Evolutionary conservation across 2,888 invertebrate genomes (phyloP).

Genomic region (Eutolmus rufibarbis): DNA sequence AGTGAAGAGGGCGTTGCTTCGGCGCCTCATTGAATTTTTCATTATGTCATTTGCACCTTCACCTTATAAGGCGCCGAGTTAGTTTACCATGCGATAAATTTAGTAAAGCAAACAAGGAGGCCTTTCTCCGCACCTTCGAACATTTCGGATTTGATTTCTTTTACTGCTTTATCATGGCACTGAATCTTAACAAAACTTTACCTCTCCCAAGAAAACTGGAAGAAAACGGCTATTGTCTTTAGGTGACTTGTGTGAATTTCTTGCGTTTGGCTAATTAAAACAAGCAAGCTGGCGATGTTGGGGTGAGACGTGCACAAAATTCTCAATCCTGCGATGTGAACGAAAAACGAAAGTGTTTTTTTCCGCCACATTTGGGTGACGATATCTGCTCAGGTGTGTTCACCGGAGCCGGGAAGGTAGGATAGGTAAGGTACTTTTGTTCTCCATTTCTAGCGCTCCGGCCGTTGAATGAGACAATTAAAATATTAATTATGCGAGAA

Average conservation of each 20-base stretch:
- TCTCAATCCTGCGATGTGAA: not conserved
- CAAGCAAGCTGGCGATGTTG: not conserved
- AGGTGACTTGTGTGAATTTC: constrained; percentile 1
- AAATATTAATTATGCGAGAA: constrained; percentile 25
- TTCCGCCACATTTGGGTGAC: constrained; percentile 1
- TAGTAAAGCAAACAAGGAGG: not conserved
- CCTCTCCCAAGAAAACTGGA: not conserved
- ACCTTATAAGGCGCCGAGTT: not conserved
- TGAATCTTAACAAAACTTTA: constrained; percentile 7
- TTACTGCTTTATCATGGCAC: not conserved
- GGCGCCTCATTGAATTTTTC: not conserved
- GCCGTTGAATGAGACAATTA: not conserved
- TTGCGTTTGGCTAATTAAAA: constrained; percentile 9
- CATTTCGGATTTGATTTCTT: constrained; percentile 13
- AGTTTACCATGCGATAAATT: not conserved
- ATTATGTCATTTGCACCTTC: constrained; percentile 26
- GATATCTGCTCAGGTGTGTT: not conserved
- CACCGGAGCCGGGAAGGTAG: not conserved
- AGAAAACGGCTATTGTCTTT: constrained; percentile 2
- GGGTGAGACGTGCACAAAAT: not conserved
- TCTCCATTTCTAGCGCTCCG: not conserved
- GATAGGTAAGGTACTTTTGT: not conserved
- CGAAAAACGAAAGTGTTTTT: constrained; percentile 25
- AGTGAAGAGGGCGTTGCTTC: not conserved
- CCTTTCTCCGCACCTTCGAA: constrained; percentile 12